Base-by-base conservation (phyloP, 2,113 vertebrate species). In the Ophiodon elongatus region DNA sequence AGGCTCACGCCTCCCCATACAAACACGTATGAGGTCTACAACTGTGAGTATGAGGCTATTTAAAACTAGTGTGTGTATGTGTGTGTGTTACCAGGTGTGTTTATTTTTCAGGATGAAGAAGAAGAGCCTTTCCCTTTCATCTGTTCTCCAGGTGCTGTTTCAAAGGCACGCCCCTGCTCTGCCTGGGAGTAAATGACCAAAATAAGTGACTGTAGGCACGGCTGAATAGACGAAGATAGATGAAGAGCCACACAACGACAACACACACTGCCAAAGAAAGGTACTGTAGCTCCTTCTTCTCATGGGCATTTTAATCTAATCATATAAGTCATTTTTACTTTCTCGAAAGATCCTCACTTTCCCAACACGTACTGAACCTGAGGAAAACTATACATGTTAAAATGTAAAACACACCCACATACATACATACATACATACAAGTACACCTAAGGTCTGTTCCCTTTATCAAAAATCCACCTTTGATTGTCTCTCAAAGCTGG, bases 161-260 rank as follows among this genome's bases (percentile, higher is more conserved):
- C 92, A 91, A 92, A 93, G 91, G 93, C 93, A 93, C 90, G 23
- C 87, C 90, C 91, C 84, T 88, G 80, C 73, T 88, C 84, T 90
- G 85, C 79, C 85, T 80, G 75, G 39, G 81, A 84, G 74, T 81
- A 85, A 91, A 90, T 92, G 89, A 93, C 91, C 87, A 83, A 83
- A 84, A 81, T 29, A 80, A 85, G 76, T 84, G 83, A 88, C 77
- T 85, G 88, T 89, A 93, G 93, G 91, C 90, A 91, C 90, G 11
- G 52, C 87, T 86, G 92, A 80, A 83, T 81, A 68, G 70, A 93
- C 88, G 57, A n/a, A n/a, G n/a, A n/a, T n/a, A n/a, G 78, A 91
- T 88, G 87, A 50, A 85, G 88, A 87, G 86, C 82, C 84, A 76
- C 85, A 68, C 90, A 1, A 78, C 31, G 66, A 83, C 64, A 9